Percentiles rank a stretch among this genome's conserved stretches.
These are phyloP conservation scores for Aplochiton taeniatus DNA, from an alignment of 2,797 vertebrate species.

Conservation along the genomic window DNA sequence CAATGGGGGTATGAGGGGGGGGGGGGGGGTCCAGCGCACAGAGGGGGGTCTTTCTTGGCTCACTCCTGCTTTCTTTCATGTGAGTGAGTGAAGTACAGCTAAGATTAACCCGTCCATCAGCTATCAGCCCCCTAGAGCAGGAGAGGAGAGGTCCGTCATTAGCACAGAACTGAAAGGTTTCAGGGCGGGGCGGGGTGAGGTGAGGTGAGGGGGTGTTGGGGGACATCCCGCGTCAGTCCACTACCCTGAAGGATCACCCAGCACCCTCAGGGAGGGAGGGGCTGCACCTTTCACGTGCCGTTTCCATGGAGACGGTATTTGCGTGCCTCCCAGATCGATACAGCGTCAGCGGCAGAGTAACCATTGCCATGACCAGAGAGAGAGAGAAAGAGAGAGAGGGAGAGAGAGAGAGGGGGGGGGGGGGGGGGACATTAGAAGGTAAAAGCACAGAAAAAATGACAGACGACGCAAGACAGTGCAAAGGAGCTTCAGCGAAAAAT, in stretches of 20 bases:
- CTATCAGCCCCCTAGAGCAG: slow-evolving; percentile 62
- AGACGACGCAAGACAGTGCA: too few relatives aligned
- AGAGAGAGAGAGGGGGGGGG: slow-evolving; percentile 46
- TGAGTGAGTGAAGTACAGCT: slow-evolving; percentile 45
- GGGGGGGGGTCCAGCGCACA: slow-evolving; percentile 49
- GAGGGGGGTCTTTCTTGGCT: slow-evolving; percentile 53
- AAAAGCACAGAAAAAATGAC: too few relatives aligned
- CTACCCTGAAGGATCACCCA: slow-evolving; percentile 19
- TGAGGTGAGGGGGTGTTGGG: slow-evolving; percentile 11
- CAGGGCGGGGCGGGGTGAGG: background rate
- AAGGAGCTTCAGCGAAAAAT: background rate
- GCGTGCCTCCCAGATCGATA: slow-evolving; percentile 18
- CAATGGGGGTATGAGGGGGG: slow-evolving; percentile 39
- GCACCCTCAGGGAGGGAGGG: too few relatives aligned
- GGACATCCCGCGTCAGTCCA: slow-evolving; percentile 13
- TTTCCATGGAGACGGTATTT: slow-evolving; percentile 40
- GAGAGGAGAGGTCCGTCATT: slow-evolving; percentile 17
- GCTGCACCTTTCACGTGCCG: background rate
- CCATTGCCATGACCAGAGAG: background rate
- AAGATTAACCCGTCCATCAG: slow-evolving; percentile 66
- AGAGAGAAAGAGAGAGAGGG: slow-evolving; percentile 16
- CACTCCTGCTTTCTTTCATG: slow-evolving; percentile 70
- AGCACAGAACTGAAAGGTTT: slow-evolving; percentile 10
- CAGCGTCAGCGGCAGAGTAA: background rate
- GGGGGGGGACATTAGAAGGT: slow-evolving; percentile 7